A percentile compares a stretch with the other conserved stretches of the same genome.
Conservation (phyloP, 2,888 invertebrate species). For the Xylota sylvarum region DNA sequence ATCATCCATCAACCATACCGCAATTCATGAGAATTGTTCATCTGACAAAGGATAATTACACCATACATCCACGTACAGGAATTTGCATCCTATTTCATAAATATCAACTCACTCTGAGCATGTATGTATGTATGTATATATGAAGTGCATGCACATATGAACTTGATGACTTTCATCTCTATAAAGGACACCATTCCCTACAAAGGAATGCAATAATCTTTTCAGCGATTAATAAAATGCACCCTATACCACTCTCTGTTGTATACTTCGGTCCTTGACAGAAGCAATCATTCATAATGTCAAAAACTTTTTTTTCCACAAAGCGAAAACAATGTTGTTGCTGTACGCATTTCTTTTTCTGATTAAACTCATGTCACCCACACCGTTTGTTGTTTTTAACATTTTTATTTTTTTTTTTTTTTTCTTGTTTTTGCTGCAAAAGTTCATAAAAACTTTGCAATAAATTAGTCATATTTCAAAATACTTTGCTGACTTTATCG, state of each 20-base stretch:
- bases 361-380: constrained; percentile 5
- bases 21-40: too few relatives aligned
- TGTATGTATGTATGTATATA: too few relatives aligned
- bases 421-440: not conserved
- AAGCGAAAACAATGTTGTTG: not conserved
- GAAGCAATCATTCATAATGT: not conserved
- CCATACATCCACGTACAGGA: too few relatives aligned
- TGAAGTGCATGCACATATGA: not conserved
- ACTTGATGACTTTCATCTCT: not conserved
- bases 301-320: not conserved
- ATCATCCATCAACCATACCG: too few relatives aligned
- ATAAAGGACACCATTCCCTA: not conserved
- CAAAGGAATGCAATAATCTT: not conserved
- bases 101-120: too few relatives aligned
- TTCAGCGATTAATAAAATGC: not conserved
- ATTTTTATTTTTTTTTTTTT: not conserved
- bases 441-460: constrained; percentile 15
- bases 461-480: constrained; percentile 8
- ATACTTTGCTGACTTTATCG: not conserved
- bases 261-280: not conserved
- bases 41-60: too few relatives aligned
- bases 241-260: not conserved
- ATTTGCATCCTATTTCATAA: too few relatives aligned
- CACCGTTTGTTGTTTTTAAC: not conserved
- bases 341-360: not conserved